Evolutionary conservation across 1,140 invertebrate species (phyloP).

Genomic region (Diabrotica undecimpunctata): DNA sequence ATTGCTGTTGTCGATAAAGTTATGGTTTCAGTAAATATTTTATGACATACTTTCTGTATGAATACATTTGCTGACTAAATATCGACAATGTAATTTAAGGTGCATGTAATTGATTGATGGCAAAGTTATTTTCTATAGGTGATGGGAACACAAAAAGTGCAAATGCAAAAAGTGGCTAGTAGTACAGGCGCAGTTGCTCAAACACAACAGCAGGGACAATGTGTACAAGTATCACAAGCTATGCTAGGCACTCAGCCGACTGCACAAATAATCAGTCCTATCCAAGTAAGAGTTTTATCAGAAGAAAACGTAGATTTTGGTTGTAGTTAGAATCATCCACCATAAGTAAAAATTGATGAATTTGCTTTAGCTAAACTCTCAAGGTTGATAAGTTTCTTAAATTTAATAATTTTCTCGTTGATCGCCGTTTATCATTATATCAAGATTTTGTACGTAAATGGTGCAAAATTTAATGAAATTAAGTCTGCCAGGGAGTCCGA

Average conservation of each 20-base stretch:
- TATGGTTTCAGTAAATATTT: no score
- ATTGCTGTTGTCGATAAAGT: no score
- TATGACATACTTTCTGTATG: no score
- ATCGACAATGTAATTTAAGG: background rate
- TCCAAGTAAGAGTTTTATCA: constrained; percentile 50
- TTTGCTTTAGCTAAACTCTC: no score
- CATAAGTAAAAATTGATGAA: background rate
- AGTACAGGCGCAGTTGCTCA: constrained; percentile 48
- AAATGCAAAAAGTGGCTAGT: constrained; percentile 52
- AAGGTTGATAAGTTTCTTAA: no score
- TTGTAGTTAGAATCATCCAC: constrained; percentile 18
- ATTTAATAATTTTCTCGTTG: no score
- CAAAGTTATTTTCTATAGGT: constrained; percentile 36
- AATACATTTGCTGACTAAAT: no score
- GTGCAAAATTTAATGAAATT: no score
- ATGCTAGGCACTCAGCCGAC: constrained; percentile 57
- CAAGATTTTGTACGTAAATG: no score
- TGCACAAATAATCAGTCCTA: constrained; percentile 61
- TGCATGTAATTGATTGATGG: constrained; percentile 1
- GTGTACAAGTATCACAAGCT: constrained; percentile 64
- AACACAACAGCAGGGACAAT: constrained; percentile 54
- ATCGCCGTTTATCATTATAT: no score
- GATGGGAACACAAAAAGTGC: constrained; percentile 55
- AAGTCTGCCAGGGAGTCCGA: no score
- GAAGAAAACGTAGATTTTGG: constrained; percentile 17